Percentiles rank a stretch among this genome's conserved stretches.
phyloP scores from a whole-genome alignment of 1,140 invertebrate genomes.

The Drosophila guanche region DNA sequence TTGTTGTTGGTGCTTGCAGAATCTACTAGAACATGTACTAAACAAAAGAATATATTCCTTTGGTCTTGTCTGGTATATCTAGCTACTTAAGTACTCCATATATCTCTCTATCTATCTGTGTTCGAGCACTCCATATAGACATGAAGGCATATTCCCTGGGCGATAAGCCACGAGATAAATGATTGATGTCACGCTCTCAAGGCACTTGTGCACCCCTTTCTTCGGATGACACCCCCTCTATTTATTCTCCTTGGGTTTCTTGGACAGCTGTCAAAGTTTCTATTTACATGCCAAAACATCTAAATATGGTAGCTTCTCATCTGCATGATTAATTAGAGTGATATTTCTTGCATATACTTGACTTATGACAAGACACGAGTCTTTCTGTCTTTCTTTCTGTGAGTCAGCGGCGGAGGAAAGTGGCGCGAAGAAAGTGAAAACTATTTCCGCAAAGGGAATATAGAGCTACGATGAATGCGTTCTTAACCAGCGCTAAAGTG shows the following conservation, averaged over 20 bases:
- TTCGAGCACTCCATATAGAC: conserved; percentile 26
- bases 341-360: conserved; percentile 43
- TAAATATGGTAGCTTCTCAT: conserved; percentile 18
- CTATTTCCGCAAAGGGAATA: conserved; percentile 1
- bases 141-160: conserved; percentile 9
- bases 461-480: neutral
- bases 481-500: conserved; percentile 8
- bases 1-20: conserved; percentile 2
- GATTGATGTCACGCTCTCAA: conserved; percentile 51
- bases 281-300: conserved; percentile 32
- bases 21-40: neutral
- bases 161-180: conserved; percentile 31
- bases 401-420: conserved; percentile 2
- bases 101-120: no score
- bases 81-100: no score
- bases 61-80: no score
- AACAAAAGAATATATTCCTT: no score
- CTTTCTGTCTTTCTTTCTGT: no score
- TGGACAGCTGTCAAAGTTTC: conserved; percentile 42
- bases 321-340: conserved; percentile 45
- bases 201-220: neutral
- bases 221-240: neutral
- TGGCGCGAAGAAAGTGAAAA: conserved; percentile 41
- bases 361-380: conserved; percentile 43
- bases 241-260: neutral